Evolutionary conservation across 1,140 invertebrate species (phyloP).

Genomic region (Lamellibrachia luymesi): DNA sequence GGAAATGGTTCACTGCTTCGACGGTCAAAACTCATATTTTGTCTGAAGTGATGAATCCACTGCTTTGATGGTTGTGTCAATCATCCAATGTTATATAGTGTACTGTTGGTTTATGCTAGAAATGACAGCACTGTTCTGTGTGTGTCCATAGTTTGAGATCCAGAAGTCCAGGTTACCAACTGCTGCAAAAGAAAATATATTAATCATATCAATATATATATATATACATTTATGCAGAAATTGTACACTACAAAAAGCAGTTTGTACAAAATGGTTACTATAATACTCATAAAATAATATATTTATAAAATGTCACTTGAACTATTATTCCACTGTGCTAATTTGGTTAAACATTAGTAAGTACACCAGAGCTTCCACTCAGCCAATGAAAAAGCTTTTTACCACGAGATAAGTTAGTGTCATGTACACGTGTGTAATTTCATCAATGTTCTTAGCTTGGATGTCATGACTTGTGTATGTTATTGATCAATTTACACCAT

Average conservation of each 20-base stretch:
- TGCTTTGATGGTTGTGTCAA: neutral
- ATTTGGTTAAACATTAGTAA: too few relatives aligned
- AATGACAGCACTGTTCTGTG: neutral
- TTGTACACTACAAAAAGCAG: neutral
- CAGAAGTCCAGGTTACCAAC: neutral
- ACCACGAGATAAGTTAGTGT: too few relatives aligned
- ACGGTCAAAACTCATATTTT: conserved; percentile 21
- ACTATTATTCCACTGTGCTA: too few relatives aligned
- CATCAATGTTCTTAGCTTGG: too few relatives aligned
- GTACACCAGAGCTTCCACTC: too few relatives aligned
- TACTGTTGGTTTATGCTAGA: neutral
- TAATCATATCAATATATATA: neutral
- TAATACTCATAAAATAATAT: too few relatives aligned
- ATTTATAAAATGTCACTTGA: too few relatives aligned
- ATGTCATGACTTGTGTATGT: too few relatives aligned
- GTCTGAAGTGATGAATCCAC: neutral
- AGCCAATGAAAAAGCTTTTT: too few relatives aligned
- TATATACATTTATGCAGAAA: neutral
- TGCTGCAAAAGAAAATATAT: neutral
- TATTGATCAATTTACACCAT: too few relatives aligned
- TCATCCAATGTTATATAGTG: neutral
- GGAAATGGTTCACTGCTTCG: conserved; percentile 29
- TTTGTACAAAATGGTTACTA: too few relatives aligned
- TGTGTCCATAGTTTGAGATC: neutral
- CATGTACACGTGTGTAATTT: too few relatives aligned